phyloP scores from a whole-genome alignment of 2,797 vertebrate species.

The Falco rusticolus region DNA sequence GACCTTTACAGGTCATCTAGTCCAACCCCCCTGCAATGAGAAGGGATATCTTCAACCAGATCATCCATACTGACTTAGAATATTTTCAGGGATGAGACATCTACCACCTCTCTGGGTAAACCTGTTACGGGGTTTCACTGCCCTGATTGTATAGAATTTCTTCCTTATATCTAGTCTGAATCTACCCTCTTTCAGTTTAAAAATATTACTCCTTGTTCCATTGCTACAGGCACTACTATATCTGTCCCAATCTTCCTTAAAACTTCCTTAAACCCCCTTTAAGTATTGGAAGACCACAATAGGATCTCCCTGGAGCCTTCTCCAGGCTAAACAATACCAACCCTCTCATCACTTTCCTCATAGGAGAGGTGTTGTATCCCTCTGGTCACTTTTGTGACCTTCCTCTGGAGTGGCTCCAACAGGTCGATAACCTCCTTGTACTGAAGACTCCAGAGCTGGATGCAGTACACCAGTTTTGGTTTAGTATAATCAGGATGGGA shows the following conservation, averaged over 20 bases:
- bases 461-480: neutral
- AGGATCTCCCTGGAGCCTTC: neutral
- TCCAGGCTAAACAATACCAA: neutral
- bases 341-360: no score
- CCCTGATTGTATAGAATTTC: neutral
- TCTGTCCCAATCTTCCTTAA: neutral
- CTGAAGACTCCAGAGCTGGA: neutral
- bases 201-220: neutral
- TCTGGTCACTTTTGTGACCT: neutral
- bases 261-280: neutral
- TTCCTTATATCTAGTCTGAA: neutral
- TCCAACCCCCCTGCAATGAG: neutral
- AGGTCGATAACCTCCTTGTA: neutral
- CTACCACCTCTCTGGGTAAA: no score
- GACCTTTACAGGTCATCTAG: neutral
- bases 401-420: neutral
- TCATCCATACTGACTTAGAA: neutral
- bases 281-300: neutral
- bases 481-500: neutral
- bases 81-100: neutral
- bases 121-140: neutral
- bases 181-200: neutral
- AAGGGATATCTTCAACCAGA: neutral
- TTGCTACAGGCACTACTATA: neutral
- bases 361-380: neutral